Evolutionary conservation across 2,113 vertebrate species (phyloP).

Genomic region (Acinonyx jubatus): DNA sequence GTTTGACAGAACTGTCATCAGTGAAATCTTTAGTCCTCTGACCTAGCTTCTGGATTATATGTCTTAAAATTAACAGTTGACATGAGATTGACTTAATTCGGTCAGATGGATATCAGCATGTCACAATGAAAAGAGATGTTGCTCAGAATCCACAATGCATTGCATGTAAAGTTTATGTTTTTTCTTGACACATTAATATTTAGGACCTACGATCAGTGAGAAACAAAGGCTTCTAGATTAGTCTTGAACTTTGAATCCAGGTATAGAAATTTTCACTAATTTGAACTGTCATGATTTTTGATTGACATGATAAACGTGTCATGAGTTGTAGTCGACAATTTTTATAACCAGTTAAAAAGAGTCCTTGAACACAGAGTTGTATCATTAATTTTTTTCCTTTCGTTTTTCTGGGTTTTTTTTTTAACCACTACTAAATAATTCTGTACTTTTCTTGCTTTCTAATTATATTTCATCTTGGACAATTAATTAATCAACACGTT

Average conservation of each 20-base stretch:
- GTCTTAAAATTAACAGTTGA: slow-evolving; percentile 34
- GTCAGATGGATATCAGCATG: not conserved
- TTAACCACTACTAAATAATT: slow-evolving; percentile 22
- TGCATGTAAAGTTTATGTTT: not conserved
- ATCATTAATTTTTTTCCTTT: slow-evolving; percentile 52
- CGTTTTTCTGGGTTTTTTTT: not conserved
- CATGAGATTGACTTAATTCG: not conserved
- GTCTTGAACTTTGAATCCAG: not conserved
- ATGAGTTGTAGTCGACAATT: slow-evolving; percentile 18
- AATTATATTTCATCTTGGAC: slow-evolving; percentile 57
- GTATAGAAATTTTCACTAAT: not conserved
- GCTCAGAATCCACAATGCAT: not conserved
- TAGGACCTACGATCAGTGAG: not conserved
- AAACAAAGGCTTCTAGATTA: slow-evolving; percentile 19
- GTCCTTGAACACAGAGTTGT: slow-evolving; percentile 64
- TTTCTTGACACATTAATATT: slow-evolving; percentile 9
- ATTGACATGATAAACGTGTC: not conserved
- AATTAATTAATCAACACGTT: slow-evolving; percentile 60
- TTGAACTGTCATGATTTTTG: slow-evolving; percentile 31
- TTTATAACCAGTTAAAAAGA: slow-evolving; percentile 58
- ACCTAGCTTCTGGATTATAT: not conserved
- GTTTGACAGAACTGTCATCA: not conserved
- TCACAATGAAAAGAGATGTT: slow-evolving; percentile 2
- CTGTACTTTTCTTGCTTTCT: slow-evolving; percentile 48
- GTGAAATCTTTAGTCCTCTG: not conserved